Percentiles rank a stretch among this genome's conserved stretches.
phyloP scores from a whole-genome alignment of 1,140 invertebrate species.

The Gerris buenoi region DNA sequence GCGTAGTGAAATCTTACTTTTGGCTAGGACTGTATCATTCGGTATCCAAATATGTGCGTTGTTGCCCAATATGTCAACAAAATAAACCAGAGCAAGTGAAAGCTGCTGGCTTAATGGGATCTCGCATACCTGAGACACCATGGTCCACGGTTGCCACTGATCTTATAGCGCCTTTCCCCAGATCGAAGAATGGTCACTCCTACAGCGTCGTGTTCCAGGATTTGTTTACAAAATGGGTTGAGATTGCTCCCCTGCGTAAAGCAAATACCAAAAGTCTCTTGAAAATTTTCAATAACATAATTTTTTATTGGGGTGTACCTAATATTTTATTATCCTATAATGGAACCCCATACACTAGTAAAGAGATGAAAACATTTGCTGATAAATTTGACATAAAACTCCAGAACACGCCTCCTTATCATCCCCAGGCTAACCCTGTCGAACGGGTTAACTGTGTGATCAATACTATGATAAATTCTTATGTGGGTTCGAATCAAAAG shows the following conservation, averaged over 20 bases:
- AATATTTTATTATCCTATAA: background rate
- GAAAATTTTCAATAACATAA: background rate
- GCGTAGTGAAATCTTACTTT: background rate
- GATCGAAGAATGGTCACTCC: background rate
- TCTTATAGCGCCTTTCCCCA: background rate
- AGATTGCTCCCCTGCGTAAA: background rate
- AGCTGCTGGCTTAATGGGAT: conserved; percentile 1
- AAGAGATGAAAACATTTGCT: background rate
- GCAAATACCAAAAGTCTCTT: background rate
- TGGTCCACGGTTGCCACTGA: background rate
- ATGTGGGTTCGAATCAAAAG: conserved; percentile 24
- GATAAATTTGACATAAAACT: background rate
- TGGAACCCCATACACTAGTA: background rate
- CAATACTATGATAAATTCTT: conserved; percentile 28
- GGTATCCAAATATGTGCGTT: background rate
- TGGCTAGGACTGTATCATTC: background rate
- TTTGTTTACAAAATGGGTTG: background rate
- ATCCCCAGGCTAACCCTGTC: conserved; percentile 28
- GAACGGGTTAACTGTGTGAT: conserved; percentile 32
- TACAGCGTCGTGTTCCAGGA: background rate
- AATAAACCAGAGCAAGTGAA: conserved; percentile 1
- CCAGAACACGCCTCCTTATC: background rate
- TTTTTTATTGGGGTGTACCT: background rate
- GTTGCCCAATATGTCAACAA: background rate
- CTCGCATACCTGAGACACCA: background rate